A percentile compares a stretch with the other conserved stretches of the same genome.
Evolutionary conservation across 2,113 vertebrate species (phyloP).

Genomic region (Antigone vipio): DNA sequence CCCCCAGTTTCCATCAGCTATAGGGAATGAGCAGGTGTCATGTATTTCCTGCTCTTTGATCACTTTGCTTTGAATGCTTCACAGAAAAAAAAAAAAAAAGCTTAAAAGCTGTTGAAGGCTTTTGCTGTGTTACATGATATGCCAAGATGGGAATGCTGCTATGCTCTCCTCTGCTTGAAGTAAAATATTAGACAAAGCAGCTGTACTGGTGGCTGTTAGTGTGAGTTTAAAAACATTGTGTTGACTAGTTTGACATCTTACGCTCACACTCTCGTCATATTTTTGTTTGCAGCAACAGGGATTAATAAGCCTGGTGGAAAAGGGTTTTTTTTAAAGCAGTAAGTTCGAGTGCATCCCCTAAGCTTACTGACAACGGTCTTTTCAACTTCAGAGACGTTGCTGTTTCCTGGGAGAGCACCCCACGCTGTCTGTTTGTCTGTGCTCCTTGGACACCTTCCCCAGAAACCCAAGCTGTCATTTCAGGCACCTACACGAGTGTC

Average conservation of each 20-base stretch:
- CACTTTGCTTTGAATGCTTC: slow-evolving; percentile 2
- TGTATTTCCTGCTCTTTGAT: slow-evolving; percentile 9
- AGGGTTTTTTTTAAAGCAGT: not conserved
- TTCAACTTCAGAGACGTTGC: not conserved
- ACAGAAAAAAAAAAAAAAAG: not conserved
- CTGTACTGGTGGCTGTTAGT: not conserved
- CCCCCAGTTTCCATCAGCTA: not conserved
- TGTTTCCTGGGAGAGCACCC: not conserved
- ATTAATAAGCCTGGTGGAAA: not conserved
- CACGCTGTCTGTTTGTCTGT: not conserved
- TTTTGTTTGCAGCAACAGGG: not conserved
- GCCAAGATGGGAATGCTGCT: not conserved
- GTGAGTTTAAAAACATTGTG: not conserved
- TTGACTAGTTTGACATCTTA: not conserved
- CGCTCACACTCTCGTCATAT: not conserved
- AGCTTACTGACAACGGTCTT: not conserved
- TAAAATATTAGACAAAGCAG: slow-evolving; percentile 6
- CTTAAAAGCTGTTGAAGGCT: not conserved
- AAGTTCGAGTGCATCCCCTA: not conserved
- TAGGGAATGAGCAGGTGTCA: not conserved
- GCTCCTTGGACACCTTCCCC: not conserved
- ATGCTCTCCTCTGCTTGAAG: not conserved
- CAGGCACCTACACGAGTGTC: not conserved
- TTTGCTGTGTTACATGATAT: not conserved
- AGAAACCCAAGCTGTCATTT: not conserved